A percentile compares a stretch with the other conserved stretches of the same genome.
phyloP scores from a whole-genome alignment of 2,888 invertebrate species.

The Apantesis nais region DNA sequence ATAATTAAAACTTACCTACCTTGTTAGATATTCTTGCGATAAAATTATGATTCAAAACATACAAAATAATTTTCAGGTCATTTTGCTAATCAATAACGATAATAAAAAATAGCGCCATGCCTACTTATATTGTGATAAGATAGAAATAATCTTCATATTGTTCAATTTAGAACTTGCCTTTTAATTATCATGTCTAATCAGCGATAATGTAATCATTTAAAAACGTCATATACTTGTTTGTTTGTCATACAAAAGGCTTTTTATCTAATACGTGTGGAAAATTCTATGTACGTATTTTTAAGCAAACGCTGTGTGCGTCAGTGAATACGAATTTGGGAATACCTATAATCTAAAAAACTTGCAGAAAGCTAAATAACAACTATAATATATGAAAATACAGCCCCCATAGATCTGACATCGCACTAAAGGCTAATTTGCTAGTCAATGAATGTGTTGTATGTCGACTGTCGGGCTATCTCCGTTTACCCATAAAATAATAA shows the following conservation, averaged over 20 bases:
- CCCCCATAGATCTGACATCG: too few relatives aligned
- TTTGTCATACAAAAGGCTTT: constrained; percentile 1
- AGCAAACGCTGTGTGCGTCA: neutral
- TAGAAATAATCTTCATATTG: neutral
- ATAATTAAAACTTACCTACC: neutral
- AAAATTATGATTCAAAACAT: neutral
- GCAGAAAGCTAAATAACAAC: neutral
- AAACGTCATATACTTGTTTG: constrained; percentile 3
- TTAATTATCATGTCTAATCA: neutral
- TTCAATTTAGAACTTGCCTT: neutral
- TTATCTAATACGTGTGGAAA: neutral
- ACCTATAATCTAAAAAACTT: neutral
- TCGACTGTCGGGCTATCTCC: too few relatives aligned
- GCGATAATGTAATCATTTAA: neutral
- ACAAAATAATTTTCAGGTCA: constrained; percentile 1
- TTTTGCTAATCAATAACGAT: neutral
- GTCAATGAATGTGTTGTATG: too few relatives aligned
- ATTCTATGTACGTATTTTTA: neutral
- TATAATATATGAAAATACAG: too few relatives aligned
- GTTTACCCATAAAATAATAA: too few relatives aligned
- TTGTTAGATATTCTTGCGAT: neutral
- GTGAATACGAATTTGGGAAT: neutral
- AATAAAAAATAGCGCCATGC: constrained; percentile 10
- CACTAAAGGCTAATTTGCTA: too few relatives aligned
- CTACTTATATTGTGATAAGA: constrained; percentile 10